Conservation (phyloP, 2,888 invertebrate genomes). For the Ornithoptera alexandrae region DNA sequence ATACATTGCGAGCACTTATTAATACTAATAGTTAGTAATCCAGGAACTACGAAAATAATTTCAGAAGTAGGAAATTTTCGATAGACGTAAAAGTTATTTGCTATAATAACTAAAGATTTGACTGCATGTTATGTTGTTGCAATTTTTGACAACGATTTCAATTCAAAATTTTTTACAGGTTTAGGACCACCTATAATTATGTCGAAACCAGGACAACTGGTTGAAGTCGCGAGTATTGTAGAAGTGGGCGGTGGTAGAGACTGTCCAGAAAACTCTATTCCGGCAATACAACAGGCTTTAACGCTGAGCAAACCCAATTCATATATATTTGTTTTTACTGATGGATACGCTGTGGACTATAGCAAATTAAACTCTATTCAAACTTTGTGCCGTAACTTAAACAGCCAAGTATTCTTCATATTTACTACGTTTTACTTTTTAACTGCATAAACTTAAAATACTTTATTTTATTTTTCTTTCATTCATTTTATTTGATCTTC, state of each 20-base stretch:
- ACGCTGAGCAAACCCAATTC: slow-evolving; percentile 47
- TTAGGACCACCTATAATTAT: slow-evolving; percentile 34
- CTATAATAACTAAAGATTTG: too few relatives aligned
- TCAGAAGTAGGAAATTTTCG: too few relatives aligned
- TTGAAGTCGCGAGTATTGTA: slow-evolving; percentile 32
- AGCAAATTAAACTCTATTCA: slow-evolving; percentile 34
- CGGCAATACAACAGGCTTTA: slow-evolving; percentile 53
- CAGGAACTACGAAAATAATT: too few relatives aligned
- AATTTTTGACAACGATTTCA: too few relatives aligned
- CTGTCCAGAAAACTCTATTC: slow-evolving; percentile 57
- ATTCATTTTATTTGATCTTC: too few relatives aligned
- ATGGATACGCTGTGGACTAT: slow-evolving; percentile 52
- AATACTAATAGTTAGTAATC: too few relatives aligned
- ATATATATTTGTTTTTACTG: slow-evolving; percentile 56
- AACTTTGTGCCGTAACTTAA: slow-evolving; percentile 36
- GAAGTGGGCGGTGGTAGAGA: slow-evolving; percentile 42
- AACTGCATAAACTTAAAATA: background rate
- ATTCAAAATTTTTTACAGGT: slow-evolving; percentile 30
- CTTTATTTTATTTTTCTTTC: background rate
- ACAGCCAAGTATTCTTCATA: slow-evolving; percentile 37
- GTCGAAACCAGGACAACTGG: slow-evolving; percentile 24
- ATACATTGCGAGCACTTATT: too few relatives aligned
- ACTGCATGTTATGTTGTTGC: too few relatives aligned
- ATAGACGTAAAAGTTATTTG: too few relatives aligned
- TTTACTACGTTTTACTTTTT: background rate